Evolutionary conservation across 2,797 vertebrate genomes (phyloP).

Genomic region (Fringilla coelebs): DNA sequence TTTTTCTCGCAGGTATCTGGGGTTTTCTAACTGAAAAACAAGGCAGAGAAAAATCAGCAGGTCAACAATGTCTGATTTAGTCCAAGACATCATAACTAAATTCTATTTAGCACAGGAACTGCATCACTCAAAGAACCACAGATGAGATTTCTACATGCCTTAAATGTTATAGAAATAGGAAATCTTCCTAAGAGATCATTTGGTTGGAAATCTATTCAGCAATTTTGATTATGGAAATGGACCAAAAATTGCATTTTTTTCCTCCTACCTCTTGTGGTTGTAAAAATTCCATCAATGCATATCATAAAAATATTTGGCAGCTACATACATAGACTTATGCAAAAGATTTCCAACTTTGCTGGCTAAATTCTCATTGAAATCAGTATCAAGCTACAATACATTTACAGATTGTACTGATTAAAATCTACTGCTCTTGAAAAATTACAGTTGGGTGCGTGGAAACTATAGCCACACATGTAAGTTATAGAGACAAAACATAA

Average conservation of each 20-base stretch:
- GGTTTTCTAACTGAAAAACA: constrained; percentile 87
- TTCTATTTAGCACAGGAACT: neutral
- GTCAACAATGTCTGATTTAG: neutral
- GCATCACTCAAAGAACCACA: neutral
- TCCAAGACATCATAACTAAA: neutral
- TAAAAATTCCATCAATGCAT: neutral
- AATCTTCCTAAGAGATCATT: neutral
- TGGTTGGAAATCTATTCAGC: neutral
- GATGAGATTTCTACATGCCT: neutral
- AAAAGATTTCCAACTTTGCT: neutral
- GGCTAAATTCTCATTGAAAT: neutral
- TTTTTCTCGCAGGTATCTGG: constrained; percentile 89
- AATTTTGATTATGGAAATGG: neutral
- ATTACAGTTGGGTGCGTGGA: neutral
- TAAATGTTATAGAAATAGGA: neutral
- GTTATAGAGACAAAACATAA: constrained; percentile 61
- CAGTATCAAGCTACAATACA: neutral
- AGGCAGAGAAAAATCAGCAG: neutral
- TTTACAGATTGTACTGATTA: neutral
- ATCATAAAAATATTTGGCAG: neutral
- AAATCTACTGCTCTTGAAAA: neutral
- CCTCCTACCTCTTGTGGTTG: too few species aligned
- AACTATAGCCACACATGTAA: neutral
- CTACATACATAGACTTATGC: neutral
- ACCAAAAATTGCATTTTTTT: neutral